Evolutionary conservation across 2,113 vertebrate species (phyloP).

Genomic region (human (Homo sapiens)): DNA sequence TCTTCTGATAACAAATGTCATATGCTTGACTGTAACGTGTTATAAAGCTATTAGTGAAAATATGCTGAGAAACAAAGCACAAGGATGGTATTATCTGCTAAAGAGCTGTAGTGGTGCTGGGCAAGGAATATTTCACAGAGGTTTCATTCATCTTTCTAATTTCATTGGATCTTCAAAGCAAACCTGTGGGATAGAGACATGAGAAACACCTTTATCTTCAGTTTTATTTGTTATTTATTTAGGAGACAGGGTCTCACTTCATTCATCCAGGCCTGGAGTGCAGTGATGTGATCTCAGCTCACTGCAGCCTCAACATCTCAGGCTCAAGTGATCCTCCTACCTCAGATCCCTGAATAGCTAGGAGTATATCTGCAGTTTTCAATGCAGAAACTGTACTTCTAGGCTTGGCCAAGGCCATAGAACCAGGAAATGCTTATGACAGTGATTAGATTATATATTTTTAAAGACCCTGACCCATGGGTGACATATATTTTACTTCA

Average conservation of each 20-base stretch:
- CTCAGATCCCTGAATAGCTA: neutral
- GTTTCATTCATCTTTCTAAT: neutral
- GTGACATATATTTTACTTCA: neutral
- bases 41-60: neutral
- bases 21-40: neutral
- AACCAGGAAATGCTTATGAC: neutral
- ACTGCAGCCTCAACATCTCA: neutral
- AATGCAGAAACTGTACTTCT: slow-evolving; percentile 18
- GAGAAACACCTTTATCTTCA: neutral
- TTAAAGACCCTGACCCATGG: neutral
- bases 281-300: neutral
- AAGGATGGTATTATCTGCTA: neutral
- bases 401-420: neutral
- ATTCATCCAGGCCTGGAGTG: neutral
- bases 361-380: neutral
- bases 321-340: neutral
- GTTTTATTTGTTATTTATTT: neutral
- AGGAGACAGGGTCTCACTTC: neutral
- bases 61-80: neutral
- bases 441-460: neutral
- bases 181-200: neutral
- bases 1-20: neutral
- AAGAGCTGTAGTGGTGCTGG: neutral
- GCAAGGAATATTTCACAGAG: neutral
- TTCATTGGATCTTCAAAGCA: neutral